Evolutionary conservation across 2,888 invertebrate species (phyloP).

Genomic region (Apamea monoglypha): DNA sequence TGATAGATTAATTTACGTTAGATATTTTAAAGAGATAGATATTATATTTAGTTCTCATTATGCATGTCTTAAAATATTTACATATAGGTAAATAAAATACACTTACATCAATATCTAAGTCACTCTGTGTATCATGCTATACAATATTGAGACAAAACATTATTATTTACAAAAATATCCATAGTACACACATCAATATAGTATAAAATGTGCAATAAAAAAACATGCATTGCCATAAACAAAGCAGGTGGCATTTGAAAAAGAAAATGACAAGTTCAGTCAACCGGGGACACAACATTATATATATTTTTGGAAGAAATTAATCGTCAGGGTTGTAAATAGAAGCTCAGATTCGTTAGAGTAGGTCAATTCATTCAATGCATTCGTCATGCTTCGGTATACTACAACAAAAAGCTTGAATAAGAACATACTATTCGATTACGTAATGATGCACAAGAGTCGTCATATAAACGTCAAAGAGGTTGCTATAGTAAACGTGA

Average conservation of each 20-base stretch:
- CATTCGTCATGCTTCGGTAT: slow-evolving; percentile 80
- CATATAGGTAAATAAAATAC: slow-evolving; percentile 62
- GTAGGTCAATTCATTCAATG: slow-evolving; percentile 60
- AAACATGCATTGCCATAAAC: slow-evolving; percentile 84
- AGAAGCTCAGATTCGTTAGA: slow-evolving; percentile 47
- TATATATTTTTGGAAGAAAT: slow-evolving; percentile 48
- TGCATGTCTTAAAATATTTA: slow-evolving; percentile 63
- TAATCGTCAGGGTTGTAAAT: slow-evolving; percentile 41
- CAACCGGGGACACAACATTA: slow-evolving; percentile 43
- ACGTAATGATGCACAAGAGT: slow-evolving; percentile 66
- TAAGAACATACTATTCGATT: slow-evolving; percentile 80
- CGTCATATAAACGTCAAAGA: slow-evolving; percentile 40
- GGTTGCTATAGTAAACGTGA: slow-evolving; percentile 46
- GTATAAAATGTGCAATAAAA: slow-evolving; percentile 69
- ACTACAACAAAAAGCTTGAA: slow-evolving; percentile 82
- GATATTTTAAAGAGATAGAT: slow-evolving; percentile 25
- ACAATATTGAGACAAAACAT: slow-evolving; percentile 64
- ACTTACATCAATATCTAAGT: slow-evolving; percentile 66
- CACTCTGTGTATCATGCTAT: slow-evolving; percentile 67
- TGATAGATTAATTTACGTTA: slow-evolving; percentile 39
- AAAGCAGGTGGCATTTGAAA: slow-evolving; percentile 76
- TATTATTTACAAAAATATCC: slow-evolving; percentile 63
- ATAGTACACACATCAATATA: slow-evolving; percentile 65
- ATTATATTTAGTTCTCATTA: slow-evolving; percentile 26
- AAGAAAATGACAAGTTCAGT: slow-evolving; percentile 54